These are phyloP conservation scores for Pyrocoelia pectoralis DNA, from an alignment of 2,888 invertebrate genomes.

Conservation along the genomic window DNA sequence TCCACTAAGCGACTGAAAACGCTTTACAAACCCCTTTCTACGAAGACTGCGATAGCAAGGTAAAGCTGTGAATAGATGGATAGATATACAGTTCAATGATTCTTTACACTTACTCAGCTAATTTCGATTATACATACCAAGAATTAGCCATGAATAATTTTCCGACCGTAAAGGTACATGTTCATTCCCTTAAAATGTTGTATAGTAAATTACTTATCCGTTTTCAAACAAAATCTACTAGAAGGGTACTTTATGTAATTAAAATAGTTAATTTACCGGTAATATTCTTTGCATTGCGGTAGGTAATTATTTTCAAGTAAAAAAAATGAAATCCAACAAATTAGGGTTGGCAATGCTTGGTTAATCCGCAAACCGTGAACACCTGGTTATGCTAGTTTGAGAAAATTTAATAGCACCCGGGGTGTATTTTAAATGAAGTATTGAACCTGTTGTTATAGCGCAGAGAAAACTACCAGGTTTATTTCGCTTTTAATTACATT, in stretches of 20 bases:
- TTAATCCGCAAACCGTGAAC: conserved; percentile 41
- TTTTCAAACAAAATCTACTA: not conserved
- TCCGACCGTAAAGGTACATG: not conserved
- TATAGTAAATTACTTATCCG: not conserved
- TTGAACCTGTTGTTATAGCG: conserved; percentile 29
- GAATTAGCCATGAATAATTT: conserved; percentile 8
- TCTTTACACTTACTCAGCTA: conserved; percentile 22
- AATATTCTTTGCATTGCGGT: not conserved
- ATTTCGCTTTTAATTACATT: not conserved
- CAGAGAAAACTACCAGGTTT: conserved; percentile 24
- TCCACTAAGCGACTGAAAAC: conserved; percentile 46
- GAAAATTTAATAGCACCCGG: conserved; percentile 45
- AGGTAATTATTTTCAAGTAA: conserved; percentile 19
- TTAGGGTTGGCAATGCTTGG: conserved; percentile 30
- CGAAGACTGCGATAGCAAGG: conserved; percentile 33
- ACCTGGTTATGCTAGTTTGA: conserved; percentile 46
- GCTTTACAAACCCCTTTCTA: conserved; percentile 38
- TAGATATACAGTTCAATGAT: conserved; percentile 28
- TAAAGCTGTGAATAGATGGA: conserved; percentile 30
- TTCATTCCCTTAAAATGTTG: not conserved
- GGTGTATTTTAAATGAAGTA: conserved; percentile 37
- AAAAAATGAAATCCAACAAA: conserved; percentile 22
- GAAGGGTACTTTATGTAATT: conserved; percentile 1
- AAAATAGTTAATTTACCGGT: conserved; percentile 3
- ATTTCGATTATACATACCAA: conserved; percentile 9